These are phyloP conservation scores for Mallotus villosus DNA, from an alignment of 2,797 vertebrate species.

Conservation along the genomic window DNA sequence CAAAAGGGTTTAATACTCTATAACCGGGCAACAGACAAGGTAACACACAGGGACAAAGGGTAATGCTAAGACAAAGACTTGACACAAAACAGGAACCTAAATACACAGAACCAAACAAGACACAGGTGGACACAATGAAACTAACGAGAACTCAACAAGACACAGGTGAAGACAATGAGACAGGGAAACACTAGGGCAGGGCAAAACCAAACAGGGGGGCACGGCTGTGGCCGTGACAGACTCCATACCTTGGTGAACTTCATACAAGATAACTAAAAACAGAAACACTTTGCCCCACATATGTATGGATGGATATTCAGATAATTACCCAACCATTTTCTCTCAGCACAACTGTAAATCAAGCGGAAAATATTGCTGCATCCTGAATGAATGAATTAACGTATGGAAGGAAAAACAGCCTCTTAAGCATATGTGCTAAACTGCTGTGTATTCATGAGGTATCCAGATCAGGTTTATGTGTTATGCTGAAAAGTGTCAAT, in stretches of 20 bases:
- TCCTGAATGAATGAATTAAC: constrained; percentile 41
- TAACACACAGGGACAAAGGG: too few relatives aligned
- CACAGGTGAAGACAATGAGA: too few relatives aligned
- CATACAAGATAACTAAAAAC: constrained; percentile 22
- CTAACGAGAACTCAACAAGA: too few relatives aligned
- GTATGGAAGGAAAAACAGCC: constrained; percentile 40
- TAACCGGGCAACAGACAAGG: too few relatives aligned
- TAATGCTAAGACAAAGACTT: too few relatives aligned
- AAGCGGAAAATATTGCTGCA: constrained; percentile 42
- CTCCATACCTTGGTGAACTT: constrained; percentile 15
- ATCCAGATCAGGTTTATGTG: constrained; percentile 41
- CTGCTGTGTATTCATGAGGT: constrained; percentile 65
- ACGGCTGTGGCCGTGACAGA: too few relatives aligned
- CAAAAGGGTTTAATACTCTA: too few relatives aligned
- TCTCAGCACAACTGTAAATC: constrained; percentile 42
- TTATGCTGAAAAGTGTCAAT: constrained; percentile 49
- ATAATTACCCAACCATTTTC: constrained; percentile 37
- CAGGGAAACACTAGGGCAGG: too few relatives aligned
- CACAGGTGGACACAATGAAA: too few relatives aligned
- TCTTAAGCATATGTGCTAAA: constrained; percentile 52
- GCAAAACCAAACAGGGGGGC: too few relatives aligned
- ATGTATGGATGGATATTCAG: constrained; percentile 19
- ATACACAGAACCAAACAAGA: too few relatives aligned
- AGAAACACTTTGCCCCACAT: constrained; percentile 26
- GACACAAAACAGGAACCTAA: too few relatives aligned